Conservation (phyloP, 2,888 invertebrate genomes). For the Lithophane leautieri region DNA sequence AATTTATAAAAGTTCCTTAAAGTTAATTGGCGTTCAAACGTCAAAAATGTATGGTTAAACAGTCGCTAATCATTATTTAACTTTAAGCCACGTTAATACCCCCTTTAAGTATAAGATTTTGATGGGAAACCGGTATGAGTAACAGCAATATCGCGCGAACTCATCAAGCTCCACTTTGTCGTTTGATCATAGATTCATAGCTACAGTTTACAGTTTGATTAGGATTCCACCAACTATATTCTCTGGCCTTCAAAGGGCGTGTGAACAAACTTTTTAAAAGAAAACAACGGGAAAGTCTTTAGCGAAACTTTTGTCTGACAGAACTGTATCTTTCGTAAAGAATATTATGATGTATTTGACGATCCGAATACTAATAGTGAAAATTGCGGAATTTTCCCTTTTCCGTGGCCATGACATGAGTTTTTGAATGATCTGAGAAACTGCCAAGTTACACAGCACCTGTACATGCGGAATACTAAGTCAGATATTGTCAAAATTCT, state of each 20-base stretch:
- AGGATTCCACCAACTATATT: constrained; percentile 19
- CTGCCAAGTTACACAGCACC: constrained; percentile 59
- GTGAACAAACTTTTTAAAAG: constrained; percentile 27
- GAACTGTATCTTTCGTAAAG: constrained; percentile 49
- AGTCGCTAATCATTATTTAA: too few species aligned
- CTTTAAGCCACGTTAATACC: too few species aligned
- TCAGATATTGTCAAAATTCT: constrained; percentile 73
- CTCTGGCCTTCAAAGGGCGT: constrained; percentile 15
- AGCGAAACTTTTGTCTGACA: constrained; percentile 39
- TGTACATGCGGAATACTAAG: constrained; percentile 73
- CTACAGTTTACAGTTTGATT: constrained; percentile 12
- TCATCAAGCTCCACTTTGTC: constrained; percentile 11
- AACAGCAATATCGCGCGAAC: background rate
- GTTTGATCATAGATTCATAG: background rate
- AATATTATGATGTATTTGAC: constrained; percentile 44
- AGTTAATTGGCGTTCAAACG: too few species aligned
- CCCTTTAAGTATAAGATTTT: background rate
- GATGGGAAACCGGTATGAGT: constrained; percentile 14
- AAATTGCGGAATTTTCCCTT: constrained; percentile 60
- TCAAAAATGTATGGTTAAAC: too few species aligned
- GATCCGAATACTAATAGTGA: constrained; percentile 60
- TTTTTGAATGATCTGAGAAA: constrained; percentile 51
- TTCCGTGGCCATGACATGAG: constrained; percentile 49
- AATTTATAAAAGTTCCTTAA: too few species aligned
- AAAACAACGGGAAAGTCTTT: constrained; percentile 42